These are phyloP conservation scores for Nephila pilipes DNA, from an alignment of 1,140 invertebrate species.

Conservation along the genomic window DNA sequence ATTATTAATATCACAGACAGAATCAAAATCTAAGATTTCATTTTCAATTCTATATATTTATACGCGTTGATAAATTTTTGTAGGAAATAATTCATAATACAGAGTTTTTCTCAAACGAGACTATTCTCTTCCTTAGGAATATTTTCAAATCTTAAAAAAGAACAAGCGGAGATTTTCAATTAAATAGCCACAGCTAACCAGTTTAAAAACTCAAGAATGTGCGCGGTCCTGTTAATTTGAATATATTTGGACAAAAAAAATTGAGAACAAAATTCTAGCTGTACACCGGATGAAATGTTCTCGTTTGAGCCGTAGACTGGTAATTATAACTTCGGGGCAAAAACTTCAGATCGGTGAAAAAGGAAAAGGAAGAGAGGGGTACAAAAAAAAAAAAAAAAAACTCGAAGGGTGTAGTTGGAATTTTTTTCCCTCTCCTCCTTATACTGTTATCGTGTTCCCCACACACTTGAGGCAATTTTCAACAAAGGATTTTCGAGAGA, in stretches of 20 bases:
- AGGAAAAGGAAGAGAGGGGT: neutral
- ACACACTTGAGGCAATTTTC: slow-evolving; percentile 9
- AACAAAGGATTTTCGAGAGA: slow-evolving; percentile 49
- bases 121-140: neutral
- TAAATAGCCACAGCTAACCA: slow-evolving; percentile 25
- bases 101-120: neutral
- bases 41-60: too few species aligned
- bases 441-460: slow-evolving; percentile 30
- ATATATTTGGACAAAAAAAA: slow-evolving; percentile 24
- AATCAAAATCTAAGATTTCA: too few species aligned
- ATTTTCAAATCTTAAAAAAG: neutral
- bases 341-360: slow-evolving; percentile 11
- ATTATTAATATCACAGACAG: too few species aligned
- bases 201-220: slow-evolving; percentile 23
- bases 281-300: slow-evolving; percentile 30
- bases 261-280: slow-evolving; percentile 5
- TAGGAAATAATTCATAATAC: neutral
- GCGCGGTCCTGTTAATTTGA: slow-evolving; percentile 21
- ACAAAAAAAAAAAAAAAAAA: neutral
- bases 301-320: slow-evolving; percentile 11
- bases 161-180: neutral
- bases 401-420: slow-evolving; percentile 8
- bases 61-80: too few species aligned
- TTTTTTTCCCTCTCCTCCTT: slow-evolving; percentile 2
- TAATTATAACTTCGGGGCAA: slow-evolving; percentile 59